phyloP scores from a whole-genome alignment of 2,113 vertebrate species.

The Sorex fumeus region DNA sequence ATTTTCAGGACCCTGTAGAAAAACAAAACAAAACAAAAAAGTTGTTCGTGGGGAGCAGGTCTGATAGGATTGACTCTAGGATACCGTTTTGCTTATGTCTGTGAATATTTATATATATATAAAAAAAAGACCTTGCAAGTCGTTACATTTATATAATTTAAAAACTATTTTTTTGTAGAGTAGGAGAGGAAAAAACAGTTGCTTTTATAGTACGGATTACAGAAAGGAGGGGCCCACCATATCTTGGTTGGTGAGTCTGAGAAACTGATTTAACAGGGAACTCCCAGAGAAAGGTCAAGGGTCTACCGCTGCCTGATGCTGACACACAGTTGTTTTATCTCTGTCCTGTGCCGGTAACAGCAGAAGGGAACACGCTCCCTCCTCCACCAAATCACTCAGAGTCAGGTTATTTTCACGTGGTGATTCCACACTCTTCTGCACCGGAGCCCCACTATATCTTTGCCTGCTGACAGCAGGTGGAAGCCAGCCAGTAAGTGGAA shows the following conservation, averaged over 20 bases:
- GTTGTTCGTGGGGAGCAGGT: neutral
- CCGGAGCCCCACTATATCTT: neutral
- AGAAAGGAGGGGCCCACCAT: neutral
- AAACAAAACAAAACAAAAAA: neutral
- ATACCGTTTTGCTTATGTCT: neutral
- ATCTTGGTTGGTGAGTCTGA: neutral
- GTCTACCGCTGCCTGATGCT: neutral
- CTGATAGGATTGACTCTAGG: neutral
- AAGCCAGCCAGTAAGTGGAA: neutral
- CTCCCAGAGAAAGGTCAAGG: neutral
- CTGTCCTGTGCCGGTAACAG: too few relatives aligned
- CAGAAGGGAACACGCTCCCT: neutral
- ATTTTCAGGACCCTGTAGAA: neutral
- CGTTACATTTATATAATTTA: slow-evolving; percentile 3
- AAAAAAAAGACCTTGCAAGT: slow-evolving; percentile 15
- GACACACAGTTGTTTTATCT: neutral
- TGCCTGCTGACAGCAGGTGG: neutral
- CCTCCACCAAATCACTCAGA: neutral
- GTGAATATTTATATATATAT: neutral
- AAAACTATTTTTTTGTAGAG: neutral
- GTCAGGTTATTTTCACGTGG: neutral
- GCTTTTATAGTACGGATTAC: neutral
- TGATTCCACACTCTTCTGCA: neutral
- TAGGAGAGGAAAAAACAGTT: neutral
- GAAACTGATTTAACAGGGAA: neutral